These are phyloP conservation scores for Pandemis cinnamomeana DNA, from an alignment of 2,888 invertebrate genomes.

Conservation along the genomic window DNA sequence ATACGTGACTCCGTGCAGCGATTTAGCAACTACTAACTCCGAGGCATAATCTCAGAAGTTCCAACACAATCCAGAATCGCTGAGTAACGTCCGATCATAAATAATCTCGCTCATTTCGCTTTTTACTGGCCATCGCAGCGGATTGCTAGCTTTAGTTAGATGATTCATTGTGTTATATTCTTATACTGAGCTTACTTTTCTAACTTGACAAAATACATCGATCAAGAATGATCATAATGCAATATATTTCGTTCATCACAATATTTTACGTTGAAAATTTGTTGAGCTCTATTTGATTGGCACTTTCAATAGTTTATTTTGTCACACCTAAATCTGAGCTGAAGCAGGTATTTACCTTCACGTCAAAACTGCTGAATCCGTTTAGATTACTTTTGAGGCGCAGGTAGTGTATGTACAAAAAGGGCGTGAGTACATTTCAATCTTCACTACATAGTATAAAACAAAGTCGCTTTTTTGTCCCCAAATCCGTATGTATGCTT, in stretches of 20 bases:
- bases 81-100: conserved; percentile 50
- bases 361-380: neutral
- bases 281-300: neutral
- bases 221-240: conserved; percentile 14
- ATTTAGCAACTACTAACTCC: conserved; percentile 34
- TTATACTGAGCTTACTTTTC: conserved; percentile 30
- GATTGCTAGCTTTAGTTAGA: conserved; percentile 36
- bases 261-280: neutral
- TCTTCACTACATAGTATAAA: too few species aligned
- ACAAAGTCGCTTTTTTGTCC: too few species aligned
- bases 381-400: neutral
- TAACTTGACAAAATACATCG: conserved; percentile 34
- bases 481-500: too few species aligned
- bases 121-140: conserved; percentile 39
- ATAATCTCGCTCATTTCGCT: conserved; percentile 49
- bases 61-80: conserved; percentile 46
- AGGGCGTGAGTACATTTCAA: neutral
- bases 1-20: conserved; percentile 34
- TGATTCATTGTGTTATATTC: conserved; percentile 37
- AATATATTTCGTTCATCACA: neutral
- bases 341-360: neutral
- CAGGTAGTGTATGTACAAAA: neutral
- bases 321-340: neutral
- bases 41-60: conserved; percentile 57
- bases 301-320: conserved; percentile 1